These are phyloP conservation scores for Alouatta caraya DNA, from an alignment of 2,797 vertebrate species.

Conservation along the genomic window DNA sequence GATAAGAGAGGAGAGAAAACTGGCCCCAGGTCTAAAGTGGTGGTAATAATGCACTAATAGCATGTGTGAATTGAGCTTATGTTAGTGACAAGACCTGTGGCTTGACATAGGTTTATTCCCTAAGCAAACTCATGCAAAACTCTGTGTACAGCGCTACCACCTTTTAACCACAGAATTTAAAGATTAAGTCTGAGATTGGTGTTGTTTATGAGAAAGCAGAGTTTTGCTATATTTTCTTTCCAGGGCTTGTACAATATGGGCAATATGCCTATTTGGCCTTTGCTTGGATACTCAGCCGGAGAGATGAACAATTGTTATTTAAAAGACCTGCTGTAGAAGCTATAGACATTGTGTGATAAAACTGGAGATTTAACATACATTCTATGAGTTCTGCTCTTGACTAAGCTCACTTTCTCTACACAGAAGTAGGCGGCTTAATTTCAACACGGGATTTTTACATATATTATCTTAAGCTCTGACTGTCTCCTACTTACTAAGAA, in stretches of 20 bases:
- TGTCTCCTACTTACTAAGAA: constrained; percentile 1
- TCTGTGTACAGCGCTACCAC: neutral
- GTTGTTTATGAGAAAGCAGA: neutral
- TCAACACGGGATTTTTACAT: neutral
- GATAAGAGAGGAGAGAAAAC: neutral
- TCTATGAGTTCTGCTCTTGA: neutral
- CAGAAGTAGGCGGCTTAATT: neutral
- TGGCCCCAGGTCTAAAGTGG: neutral
- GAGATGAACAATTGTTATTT: neutral
- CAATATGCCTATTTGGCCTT: neutral
- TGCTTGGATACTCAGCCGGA: neutral
- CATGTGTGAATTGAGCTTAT: neutral
- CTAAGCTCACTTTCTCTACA: neutral
- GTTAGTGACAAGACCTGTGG: neutral
- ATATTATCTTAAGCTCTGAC: neutral
- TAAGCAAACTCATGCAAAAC: neutral
- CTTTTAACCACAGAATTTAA: neutral
- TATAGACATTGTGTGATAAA: neutral
- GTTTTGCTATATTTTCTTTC: neutral
- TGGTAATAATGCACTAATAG: neutral
- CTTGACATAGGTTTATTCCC: neutral
- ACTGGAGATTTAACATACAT: neutral
- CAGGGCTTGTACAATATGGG: neutral
- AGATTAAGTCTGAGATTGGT: neutral
- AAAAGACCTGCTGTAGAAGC: neutral